These are phyloP conservation scores for Lanius ludovicianus DNA, from an alignment of 2,113 vertebrate species.

Conservation along the genomic window DNA sequence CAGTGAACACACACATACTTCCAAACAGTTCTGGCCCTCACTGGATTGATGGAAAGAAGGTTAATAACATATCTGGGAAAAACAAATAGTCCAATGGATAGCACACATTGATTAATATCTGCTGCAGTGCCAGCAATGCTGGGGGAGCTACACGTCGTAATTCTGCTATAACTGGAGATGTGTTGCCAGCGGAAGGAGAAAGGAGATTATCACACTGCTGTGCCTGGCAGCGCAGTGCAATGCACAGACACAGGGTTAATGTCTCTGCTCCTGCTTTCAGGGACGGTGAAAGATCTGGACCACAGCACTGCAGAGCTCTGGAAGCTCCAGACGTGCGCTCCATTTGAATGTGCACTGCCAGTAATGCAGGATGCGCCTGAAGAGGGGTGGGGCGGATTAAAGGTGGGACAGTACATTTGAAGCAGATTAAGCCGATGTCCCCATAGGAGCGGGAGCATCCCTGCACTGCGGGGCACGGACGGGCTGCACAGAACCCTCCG, in stretches of 20 bases:
- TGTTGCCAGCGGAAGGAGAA: neutral
- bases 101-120: constrained; percentile 11
- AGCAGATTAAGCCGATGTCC: accelerated
- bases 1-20: neutral
- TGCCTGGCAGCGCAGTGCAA: neutral
- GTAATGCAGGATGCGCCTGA: neutral
- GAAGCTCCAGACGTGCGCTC: neutral
- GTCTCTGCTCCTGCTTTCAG: neutral
- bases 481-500: neutral
- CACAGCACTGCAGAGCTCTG: accelerated
- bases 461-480: neutral
- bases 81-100: constrained; percentile 5
- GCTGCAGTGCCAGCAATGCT: neutral
- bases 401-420: neutral
- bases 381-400: neutral
- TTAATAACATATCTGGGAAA: constrained; percentile 48
- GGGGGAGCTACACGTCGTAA: neutral
- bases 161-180: neutral
- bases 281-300: neutral
- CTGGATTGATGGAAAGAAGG: constrained; percentile 30
- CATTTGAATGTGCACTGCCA: neutral
- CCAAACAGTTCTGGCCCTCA: neutral
- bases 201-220: neutral
- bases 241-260: neutral
- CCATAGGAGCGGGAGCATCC: accelerated